Evolutionary conservation across 2,888 invertebrate species (phyloP).

Genomic region (Nemotelus pantherinus): DNA sequence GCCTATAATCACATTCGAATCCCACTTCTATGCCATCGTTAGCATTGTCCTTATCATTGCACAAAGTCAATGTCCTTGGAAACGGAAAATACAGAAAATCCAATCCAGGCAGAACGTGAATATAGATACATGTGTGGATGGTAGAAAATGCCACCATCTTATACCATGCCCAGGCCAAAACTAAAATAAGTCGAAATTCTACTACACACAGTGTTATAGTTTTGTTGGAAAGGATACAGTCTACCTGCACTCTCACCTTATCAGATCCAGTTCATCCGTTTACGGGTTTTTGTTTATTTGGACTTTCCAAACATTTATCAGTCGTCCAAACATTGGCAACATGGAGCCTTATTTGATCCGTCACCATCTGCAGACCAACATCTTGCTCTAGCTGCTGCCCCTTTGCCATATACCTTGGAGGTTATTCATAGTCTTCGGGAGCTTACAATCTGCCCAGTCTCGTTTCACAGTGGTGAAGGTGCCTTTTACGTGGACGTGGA

Average conservation of each 20-base stretch:
- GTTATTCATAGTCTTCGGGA: slow-evolving; percentile 6
- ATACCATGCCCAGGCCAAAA: slow-evolving; percentile 10
- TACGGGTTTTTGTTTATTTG: slow-evolving; percentile 36
- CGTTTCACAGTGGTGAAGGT: slow-evolving; percentile 5
- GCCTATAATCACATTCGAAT: slow-evolving; percentile 9
- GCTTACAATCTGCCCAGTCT: slow-evolving; percentile 17
- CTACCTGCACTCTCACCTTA: slow-evolving; percentile 4
- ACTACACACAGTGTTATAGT: slow-evolving; percentile 9
- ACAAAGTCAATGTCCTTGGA: slow-evolving; percentile 23
- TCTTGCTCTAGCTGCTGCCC: slow-evolving; percentile 4
- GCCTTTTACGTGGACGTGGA: neutral
- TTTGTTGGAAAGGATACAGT: neutral
- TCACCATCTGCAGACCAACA: slow-evolving; percentile 25
- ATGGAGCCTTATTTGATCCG: slow-evolving; percentile 29
- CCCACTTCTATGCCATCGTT: slow-evolving; percentile 7
- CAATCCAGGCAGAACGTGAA: neutral
- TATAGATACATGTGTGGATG: neutral
- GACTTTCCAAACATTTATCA: slow-evolving; percentile 36
- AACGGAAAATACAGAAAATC: neutral
- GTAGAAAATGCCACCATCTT: neutral
- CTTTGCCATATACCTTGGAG: neutral
- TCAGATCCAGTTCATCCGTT: slow-evolving; percentile 19
- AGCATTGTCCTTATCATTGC: slow-evolving; percentile 31
- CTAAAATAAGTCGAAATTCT: slow-evolving; percentile 11
- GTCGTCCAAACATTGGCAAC: slow-evolving; percentile 29